A percentile compares a stretch with the other conserved stretches of the same genome.
These are phyloP conservation scores for Seriola aureovittata DNA, from an alignment of 2,113 vertebrate species.

Conservation along the genomic window DNA sequence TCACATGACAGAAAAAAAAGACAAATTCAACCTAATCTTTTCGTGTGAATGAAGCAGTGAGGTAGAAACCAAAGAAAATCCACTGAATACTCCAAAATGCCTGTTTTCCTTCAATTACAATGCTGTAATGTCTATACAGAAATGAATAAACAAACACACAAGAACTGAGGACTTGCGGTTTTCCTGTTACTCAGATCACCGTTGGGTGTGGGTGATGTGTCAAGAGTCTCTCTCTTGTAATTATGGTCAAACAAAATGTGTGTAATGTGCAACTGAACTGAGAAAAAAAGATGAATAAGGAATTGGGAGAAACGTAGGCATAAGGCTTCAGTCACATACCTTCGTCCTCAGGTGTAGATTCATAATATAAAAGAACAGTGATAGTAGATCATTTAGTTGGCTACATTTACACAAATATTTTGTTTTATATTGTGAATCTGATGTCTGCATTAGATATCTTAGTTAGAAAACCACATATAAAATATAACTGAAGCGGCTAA, in stretches of 20 bases:
- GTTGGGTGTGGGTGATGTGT: conserved; percentile 62
- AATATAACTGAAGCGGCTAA: not conserved
- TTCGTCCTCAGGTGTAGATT: not conserved
- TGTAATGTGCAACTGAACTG: conserved; percentile 6
- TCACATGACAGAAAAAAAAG: conserved; percentile 60
- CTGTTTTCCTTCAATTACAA: conserved; percentile 52
- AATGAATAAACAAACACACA: conserved; percentile 41
- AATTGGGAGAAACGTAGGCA: not conserved
- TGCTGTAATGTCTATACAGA: conserved; percentile 74
- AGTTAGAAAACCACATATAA: too few relatives aligned
- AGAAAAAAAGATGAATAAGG: conserved; percentile 12
- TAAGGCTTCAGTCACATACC: not conserved
- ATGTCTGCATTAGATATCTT: not conserved
- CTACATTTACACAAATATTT: not conserved
- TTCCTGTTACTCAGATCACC: conserved; percentile 57
- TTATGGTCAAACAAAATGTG: conserved; percentile 54
- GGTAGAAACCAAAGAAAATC: conserved; percentile 50
- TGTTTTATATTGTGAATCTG: not conserved
- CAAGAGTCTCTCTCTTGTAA: conserved; percentile 54
- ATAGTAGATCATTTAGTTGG: too few relatives aligned
- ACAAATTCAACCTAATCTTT: conserved; percentile 54
- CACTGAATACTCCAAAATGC: conserved; percentile 45
- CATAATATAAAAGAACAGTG: not conserved
- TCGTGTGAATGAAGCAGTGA: conserved; percentile 48
- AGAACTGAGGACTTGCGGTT: conserved; percentile 26